These are phyloP conservation scores for Sebastes iracundus DNA, from an alignment of 2,797 vertebrate genomes.

Conservation along the genomic window DNA sequence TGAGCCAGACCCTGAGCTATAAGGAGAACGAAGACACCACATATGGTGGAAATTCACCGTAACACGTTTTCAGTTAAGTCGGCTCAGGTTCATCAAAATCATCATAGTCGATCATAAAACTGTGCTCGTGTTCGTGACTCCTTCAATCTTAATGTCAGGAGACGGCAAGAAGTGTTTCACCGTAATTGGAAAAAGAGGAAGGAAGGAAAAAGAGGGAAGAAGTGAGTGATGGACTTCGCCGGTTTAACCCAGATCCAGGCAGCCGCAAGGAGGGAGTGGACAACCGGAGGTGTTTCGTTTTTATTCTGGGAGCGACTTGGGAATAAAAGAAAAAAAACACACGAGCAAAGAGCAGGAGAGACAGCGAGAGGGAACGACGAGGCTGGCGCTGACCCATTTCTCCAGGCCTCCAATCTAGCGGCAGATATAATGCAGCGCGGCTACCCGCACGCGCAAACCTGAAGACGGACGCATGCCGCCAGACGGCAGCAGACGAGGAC, in stretches of 20 bases:
- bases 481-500: conserved; percentile 42
- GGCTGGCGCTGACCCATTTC: conserved; percentile 82
- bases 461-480: conserved; percentile 42
- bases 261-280: conserved; percentile 58
- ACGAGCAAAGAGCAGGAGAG: conserved; percentile 57
- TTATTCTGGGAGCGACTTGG: conserved; percentile 75
- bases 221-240: conserved; percentile 48
- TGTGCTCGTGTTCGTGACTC: background rate
- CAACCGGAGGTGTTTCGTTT: conserved; percentile 73
- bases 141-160: conserved; percentile 8
- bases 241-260: conserved; percentile 72
- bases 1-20: background rate
- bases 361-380: conserved; percentile 57
- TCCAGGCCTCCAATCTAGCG: conserved; percentile 73
- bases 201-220: background rate
- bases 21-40: background rate
- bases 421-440: conserved; percentile 69
- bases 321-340: conserved; percentile 61
- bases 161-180: background rate
- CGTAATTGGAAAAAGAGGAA: background rate
- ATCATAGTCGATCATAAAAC: background rate
- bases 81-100: background rate
- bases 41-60: background rate
- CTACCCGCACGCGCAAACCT: conserved; percentile 34
- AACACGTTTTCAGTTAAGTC: background rate